Evolutionary conservation across 2,113 vertebrate genomes (phyloP).

Genomic region (Ornithorhynchus anatinus): DNA sequence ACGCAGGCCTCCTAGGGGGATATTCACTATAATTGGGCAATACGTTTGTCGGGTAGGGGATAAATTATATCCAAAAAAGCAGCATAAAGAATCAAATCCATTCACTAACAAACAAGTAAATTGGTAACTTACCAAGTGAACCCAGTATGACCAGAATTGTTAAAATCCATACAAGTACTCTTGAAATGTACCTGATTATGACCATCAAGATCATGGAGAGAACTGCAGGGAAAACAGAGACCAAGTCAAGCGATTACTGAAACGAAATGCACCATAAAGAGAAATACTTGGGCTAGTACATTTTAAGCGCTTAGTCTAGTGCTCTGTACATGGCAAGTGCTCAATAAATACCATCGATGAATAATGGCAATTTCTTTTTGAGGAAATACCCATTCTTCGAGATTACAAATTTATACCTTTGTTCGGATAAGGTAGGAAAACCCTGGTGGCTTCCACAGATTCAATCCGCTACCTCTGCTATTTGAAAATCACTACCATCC

Average conservation of each 20-base stretch:
- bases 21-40: background rate
- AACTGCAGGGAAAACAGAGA: constrained; percentile 75
- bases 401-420: constrained; percentile 14
- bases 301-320: constrained; percentile 11
- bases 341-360: too few relatives aligned
- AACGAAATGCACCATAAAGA: constrained; percentile 11
- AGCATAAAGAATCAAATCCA: constrained; percentile 1
- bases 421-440: constrained; percentile 23
- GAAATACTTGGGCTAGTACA: background rate
- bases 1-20: background rate
- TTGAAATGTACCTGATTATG: constrained; percentile 97
- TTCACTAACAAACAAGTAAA: constrained; percentile 5
- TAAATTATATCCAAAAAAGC: too few relatives aligned
- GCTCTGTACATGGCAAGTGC: too few relatives aligned
- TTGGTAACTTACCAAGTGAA: constrained; percentile 86
- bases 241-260: constrained; percentile 44
- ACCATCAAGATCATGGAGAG: constrained; percentile 97
- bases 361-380: background rate
- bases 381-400: constrained; percentile 4
- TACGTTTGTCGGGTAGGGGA: background rate
- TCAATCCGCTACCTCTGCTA: constrained; percentile 28
- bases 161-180: constrained; percentile 95
- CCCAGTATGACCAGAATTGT: constrained; percentile 90
- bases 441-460: constrained; percentile 10
- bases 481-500: constrained; percentile 28